A percentile compares a stretch with the other conserved stretches of the same genome.
Conservation (phyloP, 2,797 vertebrate genomes). For the Anabas testudineus region DNA sequence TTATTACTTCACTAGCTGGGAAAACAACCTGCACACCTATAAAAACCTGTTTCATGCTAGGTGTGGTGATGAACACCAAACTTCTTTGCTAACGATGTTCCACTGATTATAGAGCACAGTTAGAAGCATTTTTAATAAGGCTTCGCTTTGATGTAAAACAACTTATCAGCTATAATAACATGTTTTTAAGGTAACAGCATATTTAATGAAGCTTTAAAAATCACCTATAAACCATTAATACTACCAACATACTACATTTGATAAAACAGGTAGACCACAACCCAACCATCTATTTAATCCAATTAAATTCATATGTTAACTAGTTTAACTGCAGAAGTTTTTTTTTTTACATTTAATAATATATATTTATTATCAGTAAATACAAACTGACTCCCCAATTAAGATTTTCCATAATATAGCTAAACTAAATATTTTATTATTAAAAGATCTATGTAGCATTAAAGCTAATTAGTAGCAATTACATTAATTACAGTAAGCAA, state of each 20-base stretch:
- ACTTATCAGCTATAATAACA: too few relatives aligned
- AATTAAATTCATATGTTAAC: too few relatives aligned
- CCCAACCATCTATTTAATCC: not conserved
- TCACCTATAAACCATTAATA: not conserved
- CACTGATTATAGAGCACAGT: not conserved
- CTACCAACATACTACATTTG: not conserved
- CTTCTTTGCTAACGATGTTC: not conserved
- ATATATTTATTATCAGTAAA: not conserved
- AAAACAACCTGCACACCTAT: conserved; percentile 35
- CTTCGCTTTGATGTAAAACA: not conserved
- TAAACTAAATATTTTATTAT: too few relatives aligned
- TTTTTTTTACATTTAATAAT: not conserved
- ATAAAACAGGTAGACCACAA: not conserved
- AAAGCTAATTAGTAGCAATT: too few relatives aligned
- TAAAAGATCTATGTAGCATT: not conserved
- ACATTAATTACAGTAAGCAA: not conserved
- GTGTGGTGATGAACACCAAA: not conserved
- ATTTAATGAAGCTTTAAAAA: too few relatives aligned
- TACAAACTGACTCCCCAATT: too few relatives aligned
- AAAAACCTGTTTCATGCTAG: not conserved
- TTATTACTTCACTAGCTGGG: conserved; percentile 25
- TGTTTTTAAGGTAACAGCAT: too few relatives aligned
- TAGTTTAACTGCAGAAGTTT: not conserved
- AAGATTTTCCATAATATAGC: not conserved
- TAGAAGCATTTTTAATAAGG: not conserved